phyloP scores from a whole-genome alignment of 2,888 invertebrate genomes.

The Muscina levida region DNA sequence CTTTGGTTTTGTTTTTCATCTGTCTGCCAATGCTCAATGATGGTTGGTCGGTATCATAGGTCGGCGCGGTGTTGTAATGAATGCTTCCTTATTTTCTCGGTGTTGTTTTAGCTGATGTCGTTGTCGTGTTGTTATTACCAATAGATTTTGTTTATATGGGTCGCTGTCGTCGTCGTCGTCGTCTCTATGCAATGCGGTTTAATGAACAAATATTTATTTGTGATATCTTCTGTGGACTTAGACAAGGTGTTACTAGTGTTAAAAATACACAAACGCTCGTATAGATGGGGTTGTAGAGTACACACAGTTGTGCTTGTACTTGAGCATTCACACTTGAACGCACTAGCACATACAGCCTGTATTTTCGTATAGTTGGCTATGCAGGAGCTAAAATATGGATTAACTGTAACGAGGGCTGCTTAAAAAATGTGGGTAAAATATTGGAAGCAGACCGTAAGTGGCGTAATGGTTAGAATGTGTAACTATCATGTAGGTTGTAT shows the following conservation, averaged over 20 bases:
- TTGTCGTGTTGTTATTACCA: conserved; percentile 12
- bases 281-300: no score
- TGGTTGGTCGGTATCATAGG: neutral
- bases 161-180: neutral
- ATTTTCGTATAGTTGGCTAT: no score
- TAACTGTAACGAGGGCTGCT: no score
- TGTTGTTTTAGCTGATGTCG: neutral
- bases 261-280: conserved; percentile 21
- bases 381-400: no score
- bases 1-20: neutral
- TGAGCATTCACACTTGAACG: no score
- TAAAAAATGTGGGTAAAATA: no score
- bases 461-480: no score
- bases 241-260: conserved; percentile 39
- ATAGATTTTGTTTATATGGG: conserved; percentile 4
- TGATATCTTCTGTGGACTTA: conserved; percentile 18
- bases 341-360: no score
- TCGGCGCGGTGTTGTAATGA: neutral
- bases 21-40: no score
- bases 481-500: no score
- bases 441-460: no score
- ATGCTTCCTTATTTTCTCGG: neutral
- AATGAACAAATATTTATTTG: conserved; percentile 48
- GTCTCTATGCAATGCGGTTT: conserved; percentile 33
- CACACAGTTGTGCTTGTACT: no score